phyloP scores from a whole-genome alignment of 2,797 vertebrate genomes.

The Pangasius mekongensis region DNA sequence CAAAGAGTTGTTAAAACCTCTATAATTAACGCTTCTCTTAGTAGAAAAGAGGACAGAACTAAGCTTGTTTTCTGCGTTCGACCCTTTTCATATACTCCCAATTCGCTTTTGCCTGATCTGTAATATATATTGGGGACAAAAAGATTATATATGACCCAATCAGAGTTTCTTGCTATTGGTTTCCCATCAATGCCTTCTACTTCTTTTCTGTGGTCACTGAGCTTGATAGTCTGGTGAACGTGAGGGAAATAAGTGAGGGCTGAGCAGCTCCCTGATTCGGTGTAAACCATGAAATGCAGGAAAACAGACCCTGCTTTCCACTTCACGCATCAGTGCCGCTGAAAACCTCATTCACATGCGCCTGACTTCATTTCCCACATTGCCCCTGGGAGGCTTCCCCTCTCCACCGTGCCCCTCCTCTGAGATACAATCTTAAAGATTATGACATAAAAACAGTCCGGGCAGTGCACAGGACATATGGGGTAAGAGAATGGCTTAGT shows the following conservation, averaged over 20 bases:
- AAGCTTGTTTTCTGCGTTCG: neutral
- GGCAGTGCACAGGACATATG: constrained; percentile 32
- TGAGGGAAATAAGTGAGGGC: constrained; percentile 38
- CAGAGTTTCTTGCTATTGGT: constrained; percentile 32
- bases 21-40: neutral
- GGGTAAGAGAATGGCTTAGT: constrained; percentile 28
- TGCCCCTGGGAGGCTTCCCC: constrained; percentile 65
- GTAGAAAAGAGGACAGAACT: neutral
- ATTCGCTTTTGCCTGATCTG: neutral
- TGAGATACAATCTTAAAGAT: constrained; percentile 49
- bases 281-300: constrained; percentile 60
- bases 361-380: constrained; percentile 71
- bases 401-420: constrained; percentile 21
- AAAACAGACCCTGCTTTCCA: constrained; percentile 62
- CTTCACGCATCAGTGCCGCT: constrained; percentile 63
- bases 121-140: neutral
- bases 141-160: constrained; percentile 40
- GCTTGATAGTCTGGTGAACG: constrained; percentile 28
- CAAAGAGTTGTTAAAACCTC: neutral
- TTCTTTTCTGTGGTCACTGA: neutral
- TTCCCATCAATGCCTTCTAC: neutral
- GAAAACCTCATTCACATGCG: constrained; percentile 59
- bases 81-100: neutral
- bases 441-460: constrained; percentile 34
- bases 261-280: constrained; percentile 44